phyloP scores from a whole-genome alignment of 30 jellyfish, hydroid and myxozoan species.

The Cassiopea andromeda region DNA sequence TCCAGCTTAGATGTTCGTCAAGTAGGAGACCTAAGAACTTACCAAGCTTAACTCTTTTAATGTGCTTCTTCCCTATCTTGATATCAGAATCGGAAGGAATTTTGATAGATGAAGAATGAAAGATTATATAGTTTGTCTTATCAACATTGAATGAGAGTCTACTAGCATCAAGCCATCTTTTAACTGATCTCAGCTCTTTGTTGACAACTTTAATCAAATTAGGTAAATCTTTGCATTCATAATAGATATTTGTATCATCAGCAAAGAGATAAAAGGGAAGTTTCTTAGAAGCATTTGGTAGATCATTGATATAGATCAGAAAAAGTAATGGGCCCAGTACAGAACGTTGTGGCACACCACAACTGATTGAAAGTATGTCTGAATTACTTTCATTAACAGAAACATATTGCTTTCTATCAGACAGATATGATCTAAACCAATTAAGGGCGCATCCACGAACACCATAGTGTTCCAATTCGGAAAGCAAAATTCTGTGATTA shows the following conservation, averaged over 20 bases:
- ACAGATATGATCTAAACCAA: conserved; percentile 47
- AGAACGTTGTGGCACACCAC: conserved; percentile 56
- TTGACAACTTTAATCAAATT: conserved; percentile 24
- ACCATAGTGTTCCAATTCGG: conserved; percentile 54
- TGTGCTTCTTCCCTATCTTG: conserved; percentile 30
- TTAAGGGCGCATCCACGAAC: conserved; percentile 43
- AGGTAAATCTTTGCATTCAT: conserved; percentile 39
- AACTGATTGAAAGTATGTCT: conserved; percentile 14
- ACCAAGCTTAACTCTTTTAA: conserved; percentile 21
- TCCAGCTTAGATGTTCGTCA: conserved; percentile 60
- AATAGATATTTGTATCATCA: conserved; percentile 67
- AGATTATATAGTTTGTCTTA: conserved; percentile 39
- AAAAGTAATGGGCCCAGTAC: conserved; percentile 62
- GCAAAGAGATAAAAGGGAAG: conserved; percentile 55
- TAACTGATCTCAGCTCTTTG: conserved; percentile 22
- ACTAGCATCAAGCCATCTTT: conserved; percentile 43
- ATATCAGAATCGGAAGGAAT: conserved; percentile 31
- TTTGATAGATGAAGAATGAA: conserved; percentile 37
- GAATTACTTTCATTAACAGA: conserved; percentile 4
- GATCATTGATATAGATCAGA: conserved; percentile 62
- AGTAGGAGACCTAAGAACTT: conserved; percentile 49
- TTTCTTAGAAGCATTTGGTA: conserved; percentile 57
- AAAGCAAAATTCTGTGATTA: conserved; percentile 22
- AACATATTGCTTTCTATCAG: conserved; percentile 31
- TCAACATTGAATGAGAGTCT: conserved; percentile 16